These are phyloP conservation scores for Mus spicilegus DNA, from an alignment of 2,113 vertebrate genomes.

Conservation along the genomic window DNA sequence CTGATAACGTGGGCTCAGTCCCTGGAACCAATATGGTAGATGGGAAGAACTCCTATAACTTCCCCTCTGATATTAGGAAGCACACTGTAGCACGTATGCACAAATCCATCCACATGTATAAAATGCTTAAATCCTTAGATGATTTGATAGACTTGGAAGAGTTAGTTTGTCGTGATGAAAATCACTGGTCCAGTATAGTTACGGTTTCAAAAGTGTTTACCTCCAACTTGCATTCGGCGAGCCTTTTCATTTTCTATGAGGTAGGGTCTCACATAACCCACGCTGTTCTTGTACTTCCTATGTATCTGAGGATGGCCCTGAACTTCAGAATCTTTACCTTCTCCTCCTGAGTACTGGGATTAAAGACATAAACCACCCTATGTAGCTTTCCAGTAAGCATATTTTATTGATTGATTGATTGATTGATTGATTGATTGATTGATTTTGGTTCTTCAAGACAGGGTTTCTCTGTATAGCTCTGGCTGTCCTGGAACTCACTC, in stretches of 20 bases:
- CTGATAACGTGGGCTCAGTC: neutral
- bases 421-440: no score
- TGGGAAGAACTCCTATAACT: neutral
- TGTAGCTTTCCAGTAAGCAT: neutral
- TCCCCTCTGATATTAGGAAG: no score
- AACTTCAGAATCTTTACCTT: neutral
- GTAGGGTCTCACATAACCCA: neutral
- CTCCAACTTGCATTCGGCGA: neutral
- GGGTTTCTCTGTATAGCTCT: no score
- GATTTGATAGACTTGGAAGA: neutral
- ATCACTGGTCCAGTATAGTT: neutral
- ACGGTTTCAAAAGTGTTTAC: neutral
- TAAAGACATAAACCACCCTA: neutral
- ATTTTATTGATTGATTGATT: neutral
- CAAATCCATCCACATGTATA: neutral
- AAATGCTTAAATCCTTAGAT: neutral
- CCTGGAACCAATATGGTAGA: neutral
- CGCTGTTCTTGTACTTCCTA: neutral
- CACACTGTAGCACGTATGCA: neutral
- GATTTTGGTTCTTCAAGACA: no score
- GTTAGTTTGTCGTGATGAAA: neutral
- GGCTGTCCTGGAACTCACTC: no score
- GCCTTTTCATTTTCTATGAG: neutral
- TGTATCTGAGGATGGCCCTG: neutral
- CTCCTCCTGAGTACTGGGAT: no score